These are phyloP conservation scores for Galeopsomyia nigrocyanea DNA, from an alignment of 2,888 invertebrate species.

Conservation along the genomic window DNA sequence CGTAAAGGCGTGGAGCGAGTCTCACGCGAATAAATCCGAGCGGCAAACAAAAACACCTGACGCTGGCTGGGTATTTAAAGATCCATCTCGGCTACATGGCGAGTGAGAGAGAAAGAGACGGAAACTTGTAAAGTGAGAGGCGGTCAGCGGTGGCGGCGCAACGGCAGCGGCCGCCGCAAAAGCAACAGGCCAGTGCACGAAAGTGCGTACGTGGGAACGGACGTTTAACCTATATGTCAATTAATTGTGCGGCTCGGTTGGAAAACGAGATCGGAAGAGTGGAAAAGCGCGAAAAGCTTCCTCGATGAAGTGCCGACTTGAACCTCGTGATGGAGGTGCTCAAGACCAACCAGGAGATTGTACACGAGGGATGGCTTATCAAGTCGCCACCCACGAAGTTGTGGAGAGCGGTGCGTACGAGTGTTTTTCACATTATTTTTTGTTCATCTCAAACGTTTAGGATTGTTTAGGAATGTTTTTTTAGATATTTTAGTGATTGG, in stretches of 20 bases:
- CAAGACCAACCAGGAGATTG: conserved; percentile 75
- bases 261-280: background rate
- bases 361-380: conserved; percentile 94
- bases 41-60: conserved; percentile 7
- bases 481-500: too few species aligned
- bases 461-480: too few species aligned
- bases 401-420: conserved; percentile 91
- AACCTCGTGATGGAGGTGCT: conserved; percentile 39
- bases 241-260: too few species aligned
- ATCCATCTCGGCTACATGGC: background rate
- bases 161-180: background rate
- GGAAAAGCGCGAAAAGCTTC: background rate
- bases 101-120: background rate
- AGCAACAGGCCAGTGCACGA: conserved; percentile 3
- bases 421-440: background rate
- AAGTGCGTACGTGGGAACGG: conserved; percentile 27
- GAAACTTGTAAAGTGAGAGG: too few species aligned
- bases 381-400: conserved; percentile 95
- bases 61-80: conserved; percentile 6
- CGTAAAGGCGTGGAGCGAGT: too few species aligned
- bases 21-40: background rate
- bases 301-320: conserved; percentile 39
- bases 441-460: background rate
- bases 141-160: background rate
- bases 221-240: background rate